Evolutionary conservation across 1,140 invertebrate species (phyloP).

Genomic region (Microplitis demolitor): DNA sequence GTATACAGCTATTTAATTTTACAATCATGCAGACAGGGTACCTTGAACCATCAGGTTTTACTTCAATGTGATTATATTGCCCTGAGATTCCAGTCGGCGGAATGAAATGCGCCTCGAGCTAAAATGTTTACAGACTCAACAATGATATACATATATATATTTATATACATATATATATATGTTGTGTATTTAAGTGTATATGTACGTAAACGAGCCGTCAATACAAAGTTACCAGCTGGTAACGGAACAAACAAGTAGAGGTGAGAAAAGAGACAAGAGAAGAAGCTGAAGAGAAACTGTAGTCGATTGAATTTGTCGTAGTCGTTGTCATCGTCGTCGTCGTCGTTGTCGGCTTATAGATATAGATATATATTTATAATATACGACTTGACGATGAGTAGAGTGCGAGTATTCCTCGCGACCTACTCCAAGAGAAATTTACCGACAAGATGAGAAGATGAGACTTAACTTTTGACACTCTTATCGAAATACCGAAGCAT

Average conservation of each 20-base stretch:
- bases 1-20: background rate
- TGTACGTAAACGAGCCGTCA: background rate
- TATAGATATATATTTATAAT: background rate
- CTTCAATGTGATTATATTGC: too few species aligned
- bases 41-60: too few species aligned
- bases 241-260: background rate
- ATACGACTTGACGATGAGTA: background rate
- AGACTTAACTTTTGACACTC: background rate
- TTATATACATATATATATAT: too few species aligned
- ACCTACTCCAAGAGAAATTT: slow-evolving; percentile 21
- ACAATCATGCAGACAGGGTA: too few species aligned
- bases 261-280: background rate
- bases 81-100: too few species aligned
- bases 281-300: background rate
- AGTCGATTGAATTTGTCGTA: background rate
- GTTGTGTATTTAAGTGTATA: too few species aligned
- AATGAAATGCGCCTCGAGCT: too few species aligned
- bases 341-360: too few species aligned
- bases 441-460: background rate
- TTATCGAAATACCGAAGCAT: background rate
- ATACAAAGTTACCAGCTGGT: background rate
- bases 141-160: too few species aligned
- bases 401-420: background rate
- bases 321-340: too few species aligned
- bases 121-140: too few species aligned